Evolutionary conservation across 2,797 vertebrate species (phyloP).

Genomic region (Dryobates pubescens): DNA sequence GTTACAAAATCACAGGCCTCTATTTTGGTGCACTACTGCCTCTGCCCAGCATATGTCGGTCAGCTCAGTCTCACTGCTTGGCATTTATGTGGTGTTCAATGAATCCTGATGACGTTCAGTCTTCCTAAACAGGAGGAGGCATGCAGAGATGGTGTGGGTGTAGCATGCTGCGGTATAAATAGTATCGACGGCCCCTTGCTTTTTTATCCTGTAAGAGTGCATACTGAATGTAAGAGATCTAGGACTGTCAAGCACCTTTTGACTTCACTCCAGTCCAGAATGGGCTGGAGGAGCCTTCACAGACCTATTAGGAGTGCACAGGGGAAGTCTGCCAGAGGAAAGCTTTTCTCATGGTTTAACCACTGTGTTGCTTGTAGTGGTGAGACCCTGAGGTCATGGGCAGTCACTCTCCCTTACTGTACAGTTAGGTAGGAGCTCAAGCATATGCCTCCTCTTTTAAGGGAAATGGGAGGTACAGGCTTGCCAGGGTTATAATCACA

Average conservation of each 20-base stretch:
- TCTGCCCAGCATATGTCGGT: not conserved
- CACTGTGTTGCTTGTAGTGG: not conserved
- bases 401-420: not conserved
- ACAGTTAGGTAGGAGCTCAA: not conserved
- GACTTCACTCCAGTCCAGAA: not conserved
- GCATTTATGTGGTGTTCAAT: not conserved
- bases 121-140: not conserved
- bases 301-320: not conserved
- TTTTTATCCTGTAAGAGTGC: not conserved
- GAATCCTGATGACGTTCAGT: not conserved
- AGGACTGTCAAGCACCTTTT: not conserved
- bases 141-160: not conserved
- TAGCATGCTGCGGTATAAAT: not conserved
- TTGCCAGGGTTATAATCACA: not conserved
- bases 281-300: not conserved
- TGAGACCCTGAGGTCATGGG: not conserved
- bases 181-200: not conserved
- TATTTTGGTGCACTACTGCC: not conserved
- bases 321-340: not conserved
- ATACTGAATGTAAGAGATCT: not conserved
- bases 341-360: not conserved
- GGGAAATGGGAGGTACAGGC: not conserved
- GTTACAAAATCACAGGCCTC: not conserved
- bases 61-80: not conserved
- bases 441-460: not conserved